phyloP scores from a whole-genome alignment of 2,113 vertebrate species.

The Bubo bubo region DNA sequence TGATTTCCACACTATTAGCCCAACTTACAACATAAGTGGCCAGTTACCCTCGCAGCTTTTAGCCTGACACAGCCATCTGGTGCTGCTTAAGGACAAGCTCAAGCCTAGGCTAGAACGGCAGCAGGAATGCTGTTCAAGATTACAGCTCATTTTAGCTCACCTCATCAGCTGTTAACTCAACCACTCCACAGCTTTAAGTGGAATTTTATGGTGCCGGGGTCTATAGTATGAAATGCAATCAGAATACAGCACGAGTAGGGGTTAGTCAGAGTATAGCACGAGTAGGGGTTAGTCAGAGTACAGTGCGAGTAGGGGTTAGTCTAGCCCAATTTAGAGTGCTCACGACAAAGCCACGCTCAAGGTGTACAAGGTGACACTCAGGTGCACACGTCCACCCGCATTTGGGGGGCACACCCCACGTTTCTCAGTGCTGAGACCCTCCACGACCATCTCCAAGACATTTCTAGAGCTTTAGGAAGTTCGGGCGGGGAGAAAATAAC shows the following conservation, averaged over 20 bases:
- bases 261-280: rapidly evolving
- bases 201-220: neutral
- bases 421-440: neutral
- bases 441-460: neutral
- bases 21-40: neutral
- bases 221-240: rapidly evolving
- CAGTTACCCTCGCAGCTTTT: neutral
- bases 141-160: neutral
- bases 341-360: neutral
- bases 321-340: neutral
- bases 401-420: neutral
- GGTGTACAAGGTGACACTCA: no score
- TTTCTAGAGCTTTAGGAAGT: neutral
- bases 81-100: neutral
- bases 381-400: rapidly evolving
- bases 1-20: neutral
- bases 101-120: neutral
- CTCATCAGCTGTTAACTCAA: neutral
- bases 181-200: neutral
- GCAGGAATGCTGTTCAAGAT: neutral
- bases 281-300: neutral
- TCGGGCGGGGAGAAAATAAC: neutral
- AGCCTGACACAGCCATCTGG: rapidly evolving
- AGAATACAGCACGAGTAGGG: rapidly evolving
- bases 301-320: rapidly evolving